These are phyloP conservation scores for Uloborus diversus DNA, from an alignment of 1,140 invertebrate species.

Conservation along the genomic window DNA sequence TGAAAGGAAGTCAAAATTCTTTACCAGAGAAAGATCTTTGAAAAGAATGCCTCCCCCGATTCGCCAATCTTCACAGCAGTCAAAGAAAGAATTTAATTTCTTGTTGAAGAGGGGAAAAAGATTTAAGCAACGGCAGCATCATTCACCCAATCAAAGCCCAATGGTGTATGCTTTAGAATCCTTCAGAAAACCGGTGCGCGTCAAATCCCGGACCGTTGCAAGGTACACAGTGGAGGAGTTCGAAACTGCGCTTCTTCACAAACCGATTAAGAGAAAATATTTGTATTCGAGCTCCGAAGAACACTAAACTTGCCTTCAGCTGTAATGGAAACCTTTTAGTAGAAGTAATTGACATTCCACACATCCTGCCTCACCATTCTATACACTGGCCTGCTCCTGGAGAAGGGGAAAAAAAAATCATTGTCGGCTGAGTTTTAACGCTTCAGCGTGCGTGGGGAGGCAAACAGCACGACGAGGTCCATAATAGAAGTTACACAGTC, in stretches of 20 bases:
- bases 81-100: conserved; percentile 49
- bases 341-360: conserved; percentile 53
- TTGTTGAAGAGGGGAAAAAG: conserved; percentile 32
- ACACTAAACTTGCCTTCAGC: conserved; percentile 50
- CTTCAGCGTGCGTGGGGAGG: not conserved
- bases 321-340: conserved; percentile 55
- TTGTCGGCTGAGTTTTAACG: conserved; percentile 46
- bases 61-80: too few relatives aligned
- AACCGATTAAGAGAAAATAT: conserved; percentile 55
- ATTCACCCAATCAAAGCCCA: conserved; percentile 53
- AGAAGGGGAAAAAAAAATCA: conserved; percentile 19
- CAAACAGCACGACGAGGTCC: conserved; percentile 37
- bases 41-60: not conserved
- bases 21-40: conserved; percentile 31
- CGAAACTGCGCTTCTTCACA: conserved; percentile 20
- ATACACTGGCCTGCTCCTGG: not conserved
- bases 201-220: not conserved
- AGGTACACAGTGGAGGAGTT: not conserved
- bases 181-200: conserved; percentile 7
- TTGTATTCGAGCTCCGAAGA: conserved; percentile 50
- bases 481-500: conserved; percentile 38
- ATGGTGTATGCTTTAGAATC: conserved; percentile 33
- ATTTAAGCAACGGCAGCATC: conserved; percentile 47
- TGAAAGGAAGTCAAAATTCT: conserved; percentile 45
- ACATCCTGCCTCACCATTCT: not conserved